phyloP scores from a whole-genome alignment of 2,888 invertebrate species.

The Autographa pulchrina region DNA sequence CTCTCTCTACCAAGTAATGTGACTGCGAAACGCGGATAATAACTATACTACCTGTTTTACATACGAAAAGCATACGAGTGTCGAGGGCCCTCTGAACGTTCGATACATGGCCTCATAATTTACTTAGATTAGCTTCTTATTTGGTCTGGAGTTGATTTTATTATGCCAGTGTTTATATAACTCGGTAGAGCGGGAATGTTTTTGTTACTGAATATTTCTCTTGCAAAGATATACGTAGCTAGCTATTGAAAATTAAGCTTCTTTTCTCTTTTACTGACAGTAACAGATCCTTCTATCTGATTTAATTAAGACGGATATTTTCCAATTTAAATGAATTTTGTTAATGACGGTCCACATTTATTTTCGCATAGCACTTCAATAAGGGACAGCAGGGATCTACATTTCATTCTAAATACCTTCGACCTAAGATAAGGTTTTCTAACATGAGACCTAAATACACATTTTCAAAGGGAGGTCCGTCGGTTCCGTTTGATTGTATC shows the following conservation, averaged over 20 bases:
- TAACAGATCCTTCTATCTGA: neutral
- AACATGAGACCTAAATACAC: neutral
- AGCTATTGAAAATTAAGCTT: neutral
- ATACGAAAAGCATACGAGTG: conserved; percentile 58
- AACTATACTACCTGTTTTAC: conserved; percentile 64
- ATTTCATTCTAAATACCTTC: neutral
- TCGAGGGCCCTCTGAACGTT: conserved; percentile 42
- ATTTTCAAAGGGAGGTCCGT: neutral
- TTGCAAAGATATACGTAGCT: neutral
- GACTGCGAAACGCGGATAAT: conserved; percentile 68
- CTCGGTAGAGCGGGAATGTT: conserved; percentile 24
- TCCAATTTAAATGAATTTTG: too few relatives aligned
- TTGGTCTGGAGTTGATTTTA: conserved; percentile 40
- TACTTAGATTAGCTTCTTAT: conserved; percentile 46
- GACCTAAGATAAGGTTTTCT: neutral
- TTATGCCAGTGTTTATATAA: conserved; percentile 35
- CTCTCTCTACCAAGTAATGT: conserved; percentile 73
- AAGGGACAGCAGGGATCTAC: too few relatives aligned
- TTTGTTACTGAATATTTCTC: conserved; percentile 14
- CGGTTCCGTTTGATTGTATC: conserved; percentile 3
- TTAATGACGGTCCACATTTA: too few relatives aligned
- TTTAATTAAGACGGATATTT: neutral
- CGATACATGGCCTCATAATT: conserved; percentile 48
- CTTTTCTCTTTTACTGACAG: neutral
- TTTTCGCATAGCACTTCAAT: too few relatives aligned